A percentile compares a stretch with the other conserved stretches of the same genome.
These are phyloP conservation scores for Poecilia wingei DNA, from an alignment of 2,797 vertebrate species.

Conservation along the genomic window DNA sequence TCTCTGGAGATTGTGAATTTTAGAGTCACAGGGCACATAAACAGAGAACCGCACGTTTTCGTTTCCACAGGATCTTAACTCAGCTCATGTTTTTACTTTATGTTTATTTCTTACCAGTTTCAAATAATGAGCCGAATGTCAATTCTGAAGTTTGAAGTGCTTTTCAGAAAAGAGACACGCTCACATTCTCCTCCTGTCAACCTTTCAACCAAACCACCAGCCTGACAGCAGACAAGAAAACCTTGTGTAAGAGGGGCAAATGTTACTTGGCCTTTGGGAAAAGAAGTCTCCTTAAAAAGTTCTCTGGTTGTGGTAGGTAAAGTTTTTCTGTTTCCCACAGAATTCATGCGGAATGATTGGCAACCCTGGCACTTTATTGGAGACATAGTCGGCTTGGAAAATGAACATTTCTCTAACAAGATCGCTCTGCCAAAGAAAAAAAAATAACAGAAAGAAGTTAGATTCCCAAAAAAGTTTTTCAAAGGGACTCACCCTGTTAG, in stretches of 20 bases:
- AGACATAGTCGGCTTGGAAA: neutral
- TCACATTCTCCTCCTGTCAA: neutral
- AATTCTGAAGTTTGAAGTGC: neutral
- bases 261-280: neutral
- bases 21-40: constrained; percentile 59
- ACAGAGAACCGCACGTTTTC: constrained; percentile 35
- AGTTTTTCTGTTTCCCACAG: neutral
- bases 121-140: constrained; percentile 8
- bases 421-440: neutral
- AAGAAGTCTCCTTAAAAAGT: neutral
- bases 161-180: neutral
- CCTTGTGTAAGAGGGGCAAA: neutral
- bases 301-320: neutral
- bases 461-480: neutral
- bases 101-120: constrained; percentile 13
- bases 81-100: neutral
- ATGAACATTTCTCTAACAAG: neutral
- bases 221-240: neutral
- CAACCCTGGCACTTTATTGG: neutral
- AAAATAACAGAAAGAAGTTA: neutral
- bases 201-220: neutral
- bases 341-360: neutral
- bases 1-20: constrained; percentile 59
- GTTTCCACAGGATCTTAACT: constrained; percentile 17
- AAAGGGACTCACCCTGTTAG: neutral